Base-by-base conservation (phyloP, 64 coral and sea anemone genomes). In the Montipora capricornis region DNA sequence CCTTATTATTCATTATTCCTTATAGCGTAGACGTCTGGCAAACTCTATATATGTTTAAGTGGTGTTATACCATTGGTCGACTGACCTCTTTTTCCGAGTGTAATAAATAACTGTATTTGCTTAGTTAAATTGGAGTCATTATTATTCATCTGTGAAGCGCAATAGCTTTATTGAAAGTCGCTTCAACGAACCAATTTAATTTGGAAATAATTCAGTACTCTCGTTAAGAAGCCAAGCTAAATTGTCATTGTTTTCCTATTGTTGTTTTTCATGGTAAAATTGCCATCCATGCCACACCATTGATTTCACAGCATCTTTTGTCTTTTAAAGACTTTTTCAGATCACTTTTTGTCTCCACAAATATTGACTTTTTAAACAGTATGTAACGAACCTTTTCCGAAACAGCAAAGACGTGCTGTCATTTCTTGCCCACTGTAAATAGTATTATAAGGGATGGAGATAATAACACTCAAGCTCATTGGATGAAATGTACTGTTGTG, bases 381-480 rank as follows among this genome's bases (percentile, higher is more conserved):
- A 58, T 45, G 80, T 45, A 82, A 82, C 53, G 11, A 68, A 84
- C 44, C 37, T 6, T 47, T 83, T 83, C 81, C 81, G 81, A 83
- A 67, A 15, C 5, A 67, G 22, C 46, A 9, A 11, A 47, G 57
- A 66, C 10, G 4, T 48, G 16, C 19, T 83, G 61, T 19, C 59
- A 68, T 84, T 68, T 84, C 26, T 17, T 1, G 60, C 37, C 5
- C 5, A n/a, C 19, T 47, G 44, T 68, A 46, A 68, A 84, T 24
- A 84, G 17, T 68, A 68, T 16, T 47, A 20, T 47, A 45, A 81
- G 20, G 17, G 53, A 6, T 10, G 13, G 20, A 81, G 47, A 58
- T 83, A 83, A 83, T 66, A 83, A 83, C 5, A 48, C 80, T 66
- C 44, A 60, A 14, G 24, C 13, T 67, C 46, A 47, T 67, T 64